Base-by-base conservation (phyloP, 2,113 vertebrate genomes). In the Eulacestoma nigropectus region DNA sequence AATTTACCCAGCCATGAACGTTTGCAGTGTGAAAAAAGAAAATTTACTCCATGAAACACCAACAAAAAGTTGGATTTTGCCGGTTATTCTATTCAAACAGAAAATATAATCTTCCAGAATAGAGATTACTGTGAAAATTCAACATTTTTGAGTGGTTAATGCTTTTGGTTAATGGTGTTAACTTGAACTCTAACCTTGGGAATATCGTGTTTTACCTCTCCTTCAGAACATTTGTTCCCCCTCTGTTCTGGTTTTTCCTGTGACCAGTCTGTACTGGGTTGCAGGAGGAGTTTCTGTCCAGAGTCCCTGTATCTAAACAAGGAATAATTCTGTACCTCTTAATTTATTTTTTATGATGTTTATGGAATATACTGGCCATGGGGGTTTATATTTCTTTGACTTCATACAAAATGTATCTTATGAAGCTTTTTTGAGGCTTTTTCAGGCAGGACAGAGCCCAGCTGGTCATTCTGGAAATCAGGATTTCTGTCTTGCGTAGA, bases 221-320 rank as follows among this genome's bases (percentile, higher is more conserved):
- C 33, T 78, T 70, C 32, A 30, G n/a, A 59, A 20, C 13, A 6
- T 11, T 84, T 27, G 8, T 55, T 50, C 37, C 59, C 16, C 7
- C 8, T 1, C 57, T 65, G 6, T 7, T 60, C 29, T 73, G 18
- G 30, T 14, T 59, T 9, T 32, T 68, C 33, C 49, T 32, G 6
- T 50, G 59, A 32, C 11, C 17, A 16, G 4, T 50, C n/a, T 64
- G 0, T 18, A 4, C 2, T 13, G 11, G 18, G 15, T 10, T 77
- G 23, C 33, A 72, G 46, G 52, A 59, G 16, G 4, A 25, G 15
- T 52, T 69, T 65, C 33, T 62, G 13, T 16, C 60, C 15, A 9
- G 10, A 42, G 14, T 56, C 23, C 22, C 12, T 77, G 3, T 3
- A 3, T 16, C 91, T 35, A 35, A 57, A 42, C 17, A 41, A 21